These are phyloP conservation scores for Bombus confusus DNA, from an alignment of 1,140 invertebrate genomes.

Conservation along the genomic window DNA sequence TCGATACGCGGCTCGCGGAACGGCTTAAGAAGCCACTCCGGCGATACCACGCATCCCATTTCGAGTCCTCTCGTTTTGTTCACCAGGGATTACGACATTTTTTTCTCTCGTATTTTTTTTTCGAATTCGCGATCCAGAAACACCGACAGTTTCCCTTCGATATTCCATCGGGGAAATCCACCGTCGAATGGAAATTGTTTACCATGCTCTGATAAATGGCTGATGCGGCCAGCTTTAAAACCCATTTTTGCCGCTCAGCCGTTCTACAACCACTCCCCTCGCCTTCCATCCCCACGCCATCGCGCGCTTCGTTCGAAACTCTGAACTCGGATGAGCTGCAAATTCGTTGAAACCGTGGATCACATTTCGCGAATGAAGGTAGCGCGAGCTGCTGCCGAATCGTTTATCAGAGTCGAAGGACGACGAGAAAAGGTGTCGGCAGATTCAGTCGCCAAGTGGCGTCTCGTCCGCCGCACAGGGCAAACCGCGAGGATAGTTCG, in stretches of 20 bases:
- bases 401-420: neutral
- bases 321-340: neutral
- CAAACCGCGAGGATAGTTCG: constrained; percentile 46
- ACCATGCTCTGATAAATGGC: neutral
- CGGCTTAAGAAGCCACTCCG: neutral
- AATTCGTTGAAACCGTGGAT: neutral
- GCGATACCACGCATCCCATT: neutral
- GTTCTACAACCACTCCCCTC: neutral
- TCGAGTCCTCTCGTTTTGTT: too few relatives aligned
- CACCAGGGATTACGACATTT: neutral
- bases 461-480: constrained; percentile 29
- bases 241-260: neutral
- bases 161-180: constrained; percentile 22
- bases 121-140: neutral
- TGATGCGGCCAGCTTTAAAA: neutral
- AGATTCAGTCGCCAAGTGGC: constrained; percentile 29
- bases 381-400: neutral
- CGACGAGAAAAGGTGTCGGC: neutral
- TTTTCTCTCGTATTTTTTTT: neutral
- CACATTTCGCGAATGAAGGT: neutral
- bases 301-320: neutral
- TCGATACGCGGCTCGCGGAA: neutral
- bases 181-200: constrained; percentile 10
- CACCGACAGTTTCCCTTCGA: neutral
- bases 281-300: neutral